Conservation (phyloP, 2,797 vertebrate species). For the Mormyrus proboscirostris region DNA sequence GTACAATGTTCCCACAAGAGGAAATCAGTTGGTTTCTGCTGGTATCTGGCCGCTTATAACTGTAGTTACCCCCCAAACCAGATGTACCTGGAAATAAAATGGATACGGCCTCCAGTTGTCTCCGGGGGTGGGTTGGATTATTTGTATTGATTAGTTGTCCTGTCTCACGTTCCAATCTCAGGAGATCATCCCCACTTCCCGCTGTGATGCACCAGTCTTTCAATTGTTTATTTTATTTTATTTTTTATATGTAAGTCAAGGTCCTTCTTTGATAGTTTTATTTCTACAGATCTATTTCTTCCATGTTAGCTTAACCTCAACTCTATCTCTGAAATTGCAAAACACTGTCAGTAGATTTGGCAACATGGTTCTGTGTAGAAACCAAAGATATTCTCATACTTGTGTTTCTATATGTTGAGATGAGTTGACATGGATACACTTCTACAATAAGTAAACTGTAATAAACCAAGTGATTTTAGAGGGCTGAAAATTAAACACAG, state of each 20-base stretch:
- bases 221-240: not conserved
- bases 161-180: not conserved
- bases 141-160: not conserved
- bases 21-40: not conserved
- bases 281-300: not conserved
- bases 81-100: not conserved
- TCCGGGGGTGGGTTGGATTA: not conserved
- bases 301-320: not conserved
- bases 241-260: not conserved
- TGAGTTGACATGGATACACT: not conserved
- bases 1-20: not conserved
- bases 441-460: not conserved
- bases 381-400: not conserved
- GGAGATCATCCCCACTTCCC: not conserved
- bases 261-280: not conserved
- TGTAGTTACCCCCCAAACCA: not conserved
- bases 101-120: not conserved
- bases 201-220: not conserved
- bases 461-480: not conserved
- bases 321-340: not conserved
- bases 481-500: not conserved
- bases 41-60: not conserved
- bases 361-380: not conserved
- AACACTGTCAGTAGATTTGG: not conserved
- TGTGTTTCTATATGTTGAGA: not conserved